These are phyloP conservation scores for Cyphomyrus discorhynchus DNA, from an alignment of 2,113 vertebrate species.

Conservation along the genomic window DNA sequence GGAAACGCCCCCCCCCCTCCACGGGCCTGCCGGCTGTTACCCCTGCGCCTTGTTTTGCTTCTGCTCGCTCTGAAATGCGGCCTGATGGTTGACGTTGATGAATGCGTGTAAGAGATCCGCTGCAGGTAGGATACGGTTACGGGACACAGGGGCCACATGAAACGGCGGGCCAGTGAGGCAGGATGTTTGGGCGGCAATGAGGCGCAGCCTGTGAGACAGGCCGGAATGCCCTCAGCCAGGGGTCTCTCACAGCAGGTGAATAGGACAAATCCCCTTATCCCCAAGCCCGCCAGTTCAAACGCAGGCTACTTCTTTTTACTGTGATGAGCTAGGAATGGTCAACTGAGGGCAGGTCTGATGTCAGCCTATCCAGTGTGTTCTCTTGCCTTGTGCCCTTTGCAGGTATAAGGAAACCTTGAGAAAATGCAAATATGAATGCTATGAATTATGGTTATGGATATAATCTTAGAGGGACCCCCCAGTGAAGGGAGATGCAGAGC, in stretches of 20 bases:
- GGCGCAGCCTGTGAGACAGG: conserved; percentile 57
- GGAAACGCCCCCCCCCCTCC: not conserved
- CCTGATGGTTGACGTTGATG: conserved; percentile 71
- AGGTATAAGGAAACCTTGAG: not conserved
- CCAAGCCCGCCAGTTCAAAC: not conserved
- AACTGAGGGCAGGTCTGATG: not conserved
- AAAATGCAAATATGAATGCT: not conserved
- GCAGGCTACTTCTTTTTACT: not conserved
- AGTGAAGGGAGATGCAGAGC: not conserved
- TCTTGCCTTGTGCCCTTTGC: not conserved
- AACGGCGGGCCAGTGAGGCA: conserved; percentile 53
- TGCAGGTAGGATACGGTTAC: conserved; percentile 77
- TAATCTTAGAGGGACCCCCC: not conserved
- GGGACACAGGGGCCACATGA: conserved; percentile 54
- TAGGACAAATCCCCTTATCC: conserved; percentile 2
- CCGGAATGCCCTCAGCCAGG: conserved; percentile 47
- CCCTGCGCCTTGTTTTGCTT: conserved; percentile 48
- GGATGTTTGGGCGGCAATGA: conserved; percentile 75
- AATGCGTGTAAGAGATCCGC: conserved; percentile 71
- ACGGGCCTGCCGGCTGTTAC: not conserved
- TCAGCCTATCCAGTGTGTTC: not conserved
- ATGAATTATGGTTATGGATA: not conserved
- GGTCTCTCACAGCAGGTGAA: conserved; percentile 43
- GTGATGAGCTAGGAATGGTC: not conserved
- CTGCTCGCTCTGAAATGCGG: conserved; percentile 47